These are phyloP conservation scores for Ceratina calcarata DNA, from an alignment of 1,140 invertebrate species.

Conservation along the genomic window DNA sequence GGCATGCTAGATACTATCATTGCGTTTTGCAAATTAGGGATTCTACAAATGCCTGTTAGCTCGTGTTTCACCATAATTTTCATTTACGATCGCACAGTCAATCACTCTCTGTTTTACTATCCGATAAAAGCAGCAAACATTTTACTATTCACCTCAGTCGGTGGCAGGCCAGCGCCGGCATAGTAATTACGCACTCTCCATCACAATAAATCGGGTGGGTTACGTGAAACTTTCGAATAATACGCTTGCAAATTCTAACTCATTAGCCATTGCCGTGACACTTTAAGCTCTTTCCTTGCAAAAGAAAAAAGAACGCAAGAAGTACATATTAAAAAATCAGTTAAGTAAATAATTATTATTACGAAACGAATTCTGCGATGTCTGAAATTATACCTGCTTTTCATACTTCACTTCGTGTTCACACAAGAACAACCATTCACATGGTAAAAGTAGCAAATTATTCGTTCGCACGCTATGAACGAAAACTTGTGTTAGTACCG, in stretches of 20 bases:
- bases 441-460: neutral
- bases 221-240: conserved; percentile 1
- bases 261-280: neutral
- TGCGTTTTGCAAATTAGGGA: no score
- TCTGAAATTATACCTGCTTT: no score
- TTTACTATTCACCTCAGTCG: neutral
- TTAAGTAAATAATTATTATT: no score
- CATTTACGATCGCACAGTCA: neutral
- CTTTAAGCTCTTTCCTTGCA: neutral
- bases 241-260: neutral
- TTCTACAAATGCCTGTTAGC: neutral
- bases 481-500: no score
- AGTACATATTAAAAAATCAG: no score
- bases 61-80: neutral
- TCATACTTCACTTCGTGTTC: no score
- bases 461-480: no score
- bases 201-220: neutral
- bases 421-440: neutral
- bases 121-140: neutral
- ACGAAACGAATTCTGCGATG: no score
- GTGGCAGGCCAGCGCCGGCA: neutral
- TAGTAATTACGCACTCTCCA: neutral
- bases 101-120: neutral
- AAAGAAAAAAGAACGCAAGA: no score
- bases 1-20: no score